These are phyloP conservation scores for Anolis apletophallus DNA, from an alignment of 2,797 vertebrate species.

Conservation along the genomic window DNA sequence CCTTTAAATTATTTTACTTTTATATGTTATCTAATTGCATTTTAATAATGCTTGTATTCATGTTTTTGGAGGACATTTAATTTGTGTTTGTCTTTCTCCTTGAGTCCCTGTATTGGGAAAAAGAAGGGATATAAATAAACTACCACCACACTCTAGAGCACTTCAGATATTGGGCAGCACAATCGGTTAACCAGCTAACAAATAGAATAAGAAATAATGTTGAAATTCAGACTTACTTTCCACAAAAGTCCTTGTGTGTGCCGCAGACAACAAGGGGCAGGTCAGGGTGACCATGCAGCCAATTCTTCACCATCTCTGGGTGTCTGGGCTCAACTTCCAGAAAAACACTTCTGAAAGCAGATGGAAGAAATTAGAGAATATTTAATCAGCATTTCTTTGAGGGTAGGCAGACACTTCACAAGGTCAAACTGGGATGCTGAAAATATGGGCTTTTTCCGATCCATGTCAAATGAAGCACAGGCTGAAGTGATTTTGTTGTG, in stretches of 20 bases:
- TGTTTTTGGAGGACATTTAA: no score
- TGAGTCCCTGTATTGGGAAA: no score
- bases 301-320: conserved; percentile 82
- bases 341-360: conserved; percentile 85
- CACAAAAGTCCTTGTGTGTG: conserved; percentile 83
- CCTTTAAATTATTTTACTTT: no score
- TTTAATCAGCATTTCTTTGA: background rate
- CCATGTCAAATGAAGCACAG: background rate
- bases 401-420: no score
- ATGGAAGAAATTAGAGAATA: conserved; percentile 2
- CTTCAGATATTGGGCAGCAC: background rate
- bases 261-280: conserved; percentile 77
- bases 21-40: no score
- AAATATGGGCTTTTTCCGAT: background rate
- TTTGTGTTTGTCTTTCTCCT: no score
- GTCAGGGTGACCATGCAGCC: conserved; percentile 78
- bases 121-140: no score
- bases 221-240: conserved; percentile 81
- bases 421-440: background rate
- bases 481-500: background rate
- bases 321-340: conserved; percentile 94
- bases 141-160: background rate
- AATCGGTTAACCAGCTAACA: background rate
- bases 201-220: background rate
- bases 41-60: no score